phyloP scores from a whole-genome alignment of 2,113 vertebrate species.

The Corythoichthys haematopterus region DNA sequence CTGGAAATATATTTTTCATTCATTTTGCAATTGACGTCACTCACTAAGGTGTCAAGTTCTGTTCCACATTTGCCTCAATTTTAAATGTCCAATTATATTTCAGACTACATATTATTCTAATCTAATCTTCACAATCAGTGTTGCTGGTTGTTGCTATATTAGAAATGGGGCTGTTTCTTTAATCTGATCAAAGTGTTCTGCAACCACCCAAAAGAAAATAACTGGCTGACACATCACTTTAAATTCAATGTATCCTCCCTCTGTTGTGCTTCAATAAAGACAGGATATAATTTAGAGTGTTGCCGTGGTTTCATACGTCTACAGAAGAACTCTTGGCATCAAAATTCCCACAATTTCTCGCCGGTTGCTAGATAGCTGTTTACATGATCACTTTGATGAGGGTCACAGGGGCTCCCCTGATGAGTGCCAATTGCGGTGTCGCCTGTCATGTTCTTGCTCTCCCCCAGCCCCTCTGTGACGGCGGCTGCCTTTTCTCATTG shows the following conservation, averaged over 20 bases:
- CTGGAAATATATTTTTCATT: too few species aligned
- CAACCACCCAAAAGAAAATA: too few species aligned
- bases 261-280: constrained; percentile 1
- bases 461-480: constrained; percentile 50
- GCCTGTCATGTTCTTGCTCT: constrained; percentile 59
- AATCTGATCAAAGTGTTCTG: too few species aligned
- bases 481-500: constrained; percentile 60
- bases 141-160: too few species aligned
- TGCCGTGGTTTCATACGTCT: constrained; percentile 24
- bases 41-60: too few species aligned
- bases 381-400: constrained; percentile 63
- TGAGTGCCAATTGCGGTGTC: constrained; percentile 48
- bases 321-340: constrained; percentile 39
- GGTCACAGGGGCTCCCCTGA: constrained; percentile 58
- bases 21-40: too few species aligned
- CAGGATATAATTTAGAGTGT: constrained; percentile 37
- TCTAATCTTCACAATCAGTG: too few species aligned
- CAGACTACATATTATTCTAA: too few species aligned
- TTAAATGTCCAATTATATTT: too few species aligned
- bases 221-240: background rate
- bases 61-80: too few species aligned
- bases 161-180: too few species aligned
- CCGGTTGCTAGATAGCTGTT: constrained; percentile 50
- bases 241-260: background rate
- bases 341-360: constrained; percentile 53